These are phyloP conservation scores for Brachyalestes nurse DNA, from an alignment of 2,797 vertebrate species.

Conservation along the genomic window DNA sequence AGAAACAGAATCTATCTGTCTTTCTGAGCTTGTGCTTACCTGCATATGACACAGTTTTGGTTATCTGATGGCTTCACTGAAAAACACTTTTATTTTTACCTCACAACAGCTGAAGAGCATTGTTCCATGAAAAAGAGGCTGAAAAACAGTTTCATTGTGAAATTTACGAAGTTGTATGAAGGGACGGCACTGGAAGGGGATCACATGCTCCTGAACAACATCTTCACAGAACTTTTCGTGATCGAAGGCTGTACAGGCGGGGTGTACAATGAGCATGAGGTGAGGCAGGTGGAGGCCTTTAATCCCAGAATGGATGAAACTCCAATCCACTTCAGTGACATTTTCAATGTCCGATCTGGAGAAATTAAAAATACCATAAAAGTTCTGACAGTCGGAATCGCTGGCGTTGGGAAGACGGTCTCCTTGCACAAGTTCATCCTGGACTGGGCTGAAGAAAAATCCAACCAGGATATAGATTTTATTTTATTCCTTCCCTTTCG, in stretches of 20 bases:
- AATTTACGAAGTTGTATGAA: not conserved
- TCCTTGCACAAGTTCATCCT: slow-evolving; percentile 32
- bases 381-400: slow-evolving; percentile 27
- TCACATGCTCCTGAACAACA: slow-evolving; percentile 7
- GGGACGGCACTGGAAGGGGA: not conserved
- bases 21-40: not conserved
- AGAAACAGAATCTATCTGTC: too few relatives aligned
- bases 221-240: slow-evolving; percentile 22
- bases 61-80: not conserved
- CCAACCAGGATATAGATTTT: slow-evolving; percentile 33
- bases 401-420: slow-evolving; percentile 38
- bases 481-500: slow-evolving; percentile 22
- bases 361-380: slow-evolving; percentile 1
- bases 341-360: slow-evolving; percentile 5
- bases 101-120: not conserved
- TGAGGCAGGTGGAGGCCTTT: slow-evolving; percentile 21
- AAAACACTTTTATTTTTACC: not conserved
- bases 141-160: not conserved
- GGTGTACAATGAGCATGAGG: slow-evolving; percentile 7
- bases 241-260: slow-evolving; percentile 20
- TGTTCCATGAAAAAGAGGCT: not conserved
- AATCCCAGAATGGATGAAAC: slow-evolving; percentile 31
- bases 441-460: slow-evolving; percentile 34
- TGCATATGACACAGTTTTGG: not conserved
- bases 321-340: slow-evolving; percentile 16